Percentiles rank a stretch among this genome's conserved stretches.
phyloP scores from a whole-genome alignment of 92 coral and sea anemone genomes.

The Galaxea fascicularis region DNA sequence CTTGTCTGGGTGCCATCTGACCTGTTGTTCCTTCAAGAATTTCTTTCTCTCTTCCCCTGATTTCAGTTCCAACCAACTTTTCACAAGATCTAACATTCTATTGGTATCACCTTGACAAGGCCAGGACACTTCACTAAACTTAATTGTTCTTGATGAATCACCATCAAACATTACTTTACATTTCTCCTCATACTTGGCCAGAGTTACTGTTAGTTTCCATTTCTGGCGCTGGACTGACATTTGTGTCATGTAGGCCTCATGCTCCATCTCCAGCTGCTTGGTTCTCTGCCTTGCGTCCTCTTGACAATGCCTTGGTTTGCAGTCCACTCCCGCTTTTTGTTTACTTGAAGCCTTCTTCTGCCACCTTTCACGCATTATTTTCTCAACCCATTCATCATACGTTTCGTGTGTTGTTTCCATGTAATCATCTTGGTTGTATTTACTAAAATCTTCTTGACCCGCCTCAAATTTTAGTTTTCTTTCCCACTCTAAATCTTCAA shows the following conservation, averaged over 20 bases:
- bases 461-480: conserved; percentile 83
- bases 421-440: conserved; percentile 56
- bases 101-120: conserved; percentile 77
- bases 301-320: conserved; percentile 13
- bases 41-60: conserved; percentile 62
- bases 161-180: conserved; percentile 71
- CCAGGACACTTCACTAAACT: conserved; percentile 84
- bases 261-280: conserved; percentile 74
- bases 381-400: conserved; percentile 90
- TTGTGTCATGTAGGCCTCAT: conserved; percentile 69
- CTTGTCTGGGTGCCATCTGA: conserved; percentile 97
- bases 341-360: conserved; percentile 35
- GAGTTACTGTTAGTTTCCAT: conserved; percentile 39
- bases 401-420: conserved; percentile 62
- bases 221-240: conserved; percentile 54
- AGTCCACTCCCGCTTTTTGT: conserved; percentile 21
- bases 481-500: conserved; percentile 84
- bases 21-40: conserved; percentile 84
- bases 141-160: conserved; percentile 21
- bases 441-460: conserved; percentile 69
- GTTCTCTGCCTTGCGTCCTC: conserved; percentile 72
- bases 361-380: conserved; percentile 70
- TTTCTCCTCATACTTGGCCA: conserved; percentile 66
- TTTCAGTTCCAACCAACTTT: conserved; percentile 68
- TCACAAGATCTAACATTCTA: conserved; percentile 66